Evolutionary conservation across 2,113 vertebrate species (phyloP), one percentile per base, ranked within the genome.

Genomic region (Alligator sinensis): DNA sequence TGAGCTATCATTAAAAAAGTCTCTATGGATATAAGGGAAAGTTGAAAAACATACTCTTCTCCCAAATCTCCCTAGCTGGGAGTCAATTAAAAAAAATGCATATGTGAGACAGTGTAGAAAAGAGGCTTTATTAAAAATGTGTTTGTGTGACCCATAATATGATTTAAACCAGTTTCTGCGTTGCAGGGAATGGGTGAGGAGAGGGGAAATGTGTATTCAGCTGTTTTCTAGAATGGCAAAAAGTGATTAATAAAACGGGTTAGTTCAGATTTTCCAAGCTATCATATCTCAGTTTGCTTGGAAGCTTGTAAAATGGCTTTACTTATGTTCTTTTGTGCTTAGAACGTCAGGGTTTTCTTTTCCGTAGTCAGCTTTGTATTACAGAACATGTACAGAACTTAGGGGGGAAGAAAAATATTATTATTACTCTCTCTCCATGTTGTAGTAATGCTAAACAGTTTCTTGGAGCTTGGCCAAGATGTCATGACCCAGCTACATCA

Each of bases 111-210:
- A 7, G 47, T 0, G 1, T 24, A 30, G 17, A 22, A 30, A 47
- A 13, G 15, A 77, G 24, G 24, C 11, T 4, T 13, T 55, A 0
- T 15, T 1, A 22, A 47, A 47, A 38, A 25, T 19, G 22, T 1
- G 79, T 79, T 3, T 3, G 27, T 34, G 7, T 74, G 87, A 17
- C 76, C 9, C 4, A 59, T 27, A 4, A 3, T 82, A 4, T 81
- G 4, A 0, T 34, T 30, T 80, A 1, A 0, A 0, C 4, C 11
- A 1, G 3, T 3, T 60, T 25, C 74, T 38, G 12, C 11, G 1
- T 2, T 64, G 34, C 27, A 1, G 6, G 38, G 27, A 30, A 38
- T 19, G 85, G 25, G 2, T 61, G 13, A 11, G 61, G 61, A 62
- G 61, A 62, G 61, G 24, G 64, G 30, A 68, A 30, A 68, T 18